Evolutionary conservation across 2,888 invertebrate genomes (phyloP), one percentile per base, ranked within the genome.

Genomic region (Acleris sparsana): DNA sequence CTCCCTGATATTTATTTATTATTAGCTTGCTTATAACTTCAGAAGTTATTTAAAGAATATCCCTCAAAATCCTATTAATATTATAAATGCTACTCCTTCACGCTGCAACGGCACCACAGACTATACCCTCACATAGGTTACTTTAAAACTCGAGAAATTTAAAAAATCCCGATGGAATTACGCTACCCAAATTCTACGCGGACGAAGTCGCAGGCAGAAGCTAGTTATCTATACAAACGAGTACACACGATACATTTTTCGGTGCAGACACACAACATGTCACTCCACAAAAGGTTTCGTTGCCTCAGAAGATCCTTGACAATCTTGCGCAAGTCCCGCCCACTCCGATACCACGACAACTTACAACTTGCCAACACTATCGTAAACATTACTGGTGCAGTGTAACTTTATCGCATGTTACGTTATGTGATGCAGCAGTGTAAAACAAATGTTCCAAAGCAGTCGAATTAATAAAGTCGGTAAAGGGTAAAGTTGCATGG

Each of bases 281-380:
- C 53, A 46, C 29, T 13, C 69, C 72, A 69, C 67, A 72, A 71
- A 74, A 76, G 75, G 78, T 61, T 59, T 49, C 69, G 69, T 75
- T 75, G 70, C 69, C 69, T 69, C 73, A 71, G 43, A 70, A 67
- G 65, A 69, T 72, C 78, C 73, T 78, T 78, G 79, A 70, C 71
- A 62, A 56, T 11, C 53, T 80, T 83, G 76, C 79, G 75, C 75
- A 77, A 84, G 71, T 72, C 11, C 60, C 55, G 58, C 59, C 60
- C 63, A 63, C 67, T 33, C 51, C 61, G 53, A 25, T 39, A 69
- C 52, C 46, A 46, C 22, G 44, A 67, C n/a, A 6, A 11, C 48
- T 13, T 43, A 5, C 52, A 25, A 62, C 69, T 44, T 55, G 16
- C 46, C 55, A 62, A 20, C 57, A 51, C 18, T 22, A 22, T n/a